Evolutionary conservation across 2,888 invertebrate species (phyloP).

Genomic region (Spisula subtruncata): DNA sequence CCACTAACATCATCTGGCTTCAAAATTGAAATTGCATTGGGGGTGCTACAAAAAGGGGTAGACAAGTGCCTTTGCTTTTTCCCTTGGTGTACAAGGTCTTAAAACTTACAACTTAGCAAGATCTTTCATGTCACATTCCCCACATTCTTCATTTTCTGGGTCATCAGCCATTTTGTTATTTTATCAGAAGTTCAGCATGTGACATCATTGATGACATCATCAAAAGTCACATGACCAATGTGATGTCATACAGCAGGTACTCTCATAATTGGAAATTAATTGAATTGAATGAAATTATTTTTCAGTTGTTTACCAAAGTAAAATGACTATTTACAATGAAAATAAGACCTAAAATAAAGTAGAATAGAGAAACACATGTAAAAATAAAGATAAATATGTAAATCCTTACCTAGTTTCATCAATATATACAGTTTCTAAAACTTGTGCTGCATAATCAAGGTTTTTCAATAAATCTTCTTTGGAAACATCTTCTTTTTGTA

Average conservation of each 20-base stretch:
- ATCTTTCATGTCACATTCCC: constrained; percentile 4
- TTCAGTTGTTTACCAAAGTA: neutral
- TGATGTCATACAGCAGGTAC: constrained; percentile 43
- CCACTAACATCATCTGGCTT: neutral
- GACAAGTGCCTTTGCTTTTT: neutral
- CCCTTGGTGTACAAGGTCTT: neutral
- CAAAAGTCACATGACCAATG: constrained; percentile 34
- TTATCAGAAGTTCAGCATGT: constrained; percentile 47
- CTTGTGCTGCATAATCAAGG: constrained; percentile 96
- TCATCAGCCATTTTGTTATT: constrained; percentile 49
- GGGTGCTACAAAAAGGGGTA: neutral
- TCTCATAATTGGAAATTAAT: constrained; percentile 35
- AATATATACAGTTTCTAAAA: constrained; percentile 96
- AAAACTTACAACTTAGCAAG: constrained; percentile 38
- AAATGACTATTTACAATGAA: neutral
- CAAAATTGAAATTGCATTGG: neutral
- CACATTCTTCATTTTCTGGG: neutral
- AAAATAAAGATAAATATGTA: neutral
- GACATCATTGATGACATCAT: constrained; percentile 63
- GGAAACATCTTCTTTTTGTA: constrained; percentile 95
- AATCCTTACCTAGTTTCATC: constrained; percentile 95
- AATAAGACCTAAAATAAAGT: neutral
- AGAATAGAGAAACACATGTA: neutral
- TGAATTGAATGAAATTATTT: constrained; percentile 1
- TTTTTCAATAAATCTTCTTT: constrained; percentile 95